Percentiles rank a stretch among this genome's conserved stretches.
Evolutionary conservation across 2,113 vertebrate species (phyloP).

Genomic region (Nibea coibor): DNA sequence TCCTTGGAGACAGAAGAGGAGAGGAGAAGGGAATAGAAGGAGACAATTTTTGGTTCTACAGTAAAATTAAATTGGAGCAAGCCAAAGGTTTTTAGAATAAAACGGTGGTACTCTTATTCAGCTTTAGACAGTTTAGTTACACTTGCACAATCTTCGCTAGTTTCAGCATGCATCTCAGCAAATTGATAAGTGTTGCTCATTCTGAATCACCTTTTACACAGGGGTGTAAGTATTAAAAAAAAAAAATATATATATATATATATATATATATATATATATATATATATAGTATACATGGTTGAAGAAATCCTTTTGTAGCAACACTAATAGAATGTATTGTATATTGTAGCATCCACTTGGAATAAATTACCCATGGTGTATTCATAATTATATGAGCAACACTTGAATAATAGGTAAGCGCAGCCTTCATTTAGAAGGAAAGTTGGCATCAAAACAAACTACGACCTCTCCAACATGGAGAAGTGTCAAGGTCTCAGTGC

Average conservation of each 20-base stretch:
- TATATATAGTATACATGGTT: neutral
- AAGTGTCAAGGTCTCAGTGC: neutral
- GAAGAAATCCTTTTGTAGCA: neutral
- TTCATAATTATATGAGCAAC: neutral
- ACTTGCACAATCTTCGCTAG: neutral
- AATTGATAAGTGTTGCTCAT: too few relatives aligned
- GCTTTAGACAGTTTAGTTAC: neutral
- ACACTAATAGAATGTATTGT: neutral
- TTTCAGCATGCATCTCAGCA: neutral
- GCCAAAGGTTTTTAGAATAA: neutral
- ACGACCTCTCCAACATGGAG: neutral
- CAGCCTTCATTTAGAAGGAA: neutral
- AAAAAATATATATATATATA: too few relatives aligned
- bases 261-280: too few relatives aligned
- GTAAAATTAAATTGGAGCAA: conserved; percentile 1
- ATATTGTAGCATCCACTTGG: neutral
- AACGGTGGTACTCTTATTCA: neutral
- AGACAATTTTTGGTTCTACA: neutral
- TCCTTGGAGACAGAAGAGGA: conserved; percentile 4
- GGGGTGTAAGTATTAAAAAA: too few relatives aligned
- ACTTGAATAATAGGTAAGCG: neutral
- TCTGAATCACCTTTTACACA: neutral
- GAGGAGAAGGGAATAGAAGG: neutral
- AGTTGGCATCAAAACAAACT: neutral
- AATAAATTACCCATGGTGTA: neutral